Evolutionary conservation across 2,888 invertebrate genomes (phyloP).

Genomic region (Ypsolopha scabrella): DNA sequence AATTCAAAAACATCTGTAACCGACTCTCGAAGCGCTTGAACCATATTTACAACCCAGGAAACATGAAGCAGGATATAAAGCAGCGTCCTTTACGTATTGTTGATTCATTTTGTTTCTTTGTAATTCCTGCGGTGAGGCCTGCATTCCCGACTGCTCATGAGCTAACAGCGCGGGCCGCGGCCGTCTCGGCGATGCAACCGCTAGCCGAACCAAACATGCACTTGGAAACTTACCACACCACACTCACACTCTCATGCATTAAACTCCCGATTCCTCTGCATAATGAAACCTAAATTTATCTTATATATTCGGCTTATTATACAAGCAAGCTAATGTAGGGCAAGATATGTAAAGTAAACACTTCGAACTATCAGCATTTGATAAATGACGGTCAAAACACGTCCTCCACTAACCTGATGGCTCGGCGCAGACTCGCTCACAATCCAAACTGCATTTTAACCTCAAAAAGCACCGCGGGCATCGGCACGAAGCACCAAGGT

Average conservation of each 20-base stretch:
- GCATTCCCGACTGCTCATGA: conserved; percentile 38
- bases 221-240: no score
- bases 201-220: background rate
- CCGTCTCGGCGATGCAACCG: background rate
- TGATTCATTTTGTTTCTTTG: conserved; percentile 50
- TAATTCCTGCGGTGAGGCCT: conserved; percentile 33
- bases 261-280: no score
- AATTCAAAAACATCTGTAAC: background rate
- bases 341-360: conserved; percentile 44
- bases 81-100: conserved; percentile 40
- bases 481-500: conserved; percentile 61
- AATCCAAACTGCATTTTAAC: conserved; percentile 68
- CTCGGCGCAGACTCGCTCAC: conserved; percentile 60
- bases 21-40: background rate
- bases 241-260: no score
- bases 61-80: conserved; percentile 32
- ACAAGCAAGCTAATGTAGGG: conserved; percentile 33
- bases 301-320: no score
- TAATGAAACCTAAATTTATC: no score
- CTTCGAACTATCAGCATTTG: conserved; percentile 34
- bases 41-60: background rate
- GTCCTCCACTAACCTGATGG: conserved; percentile 59
- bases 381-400: conserved; percentile 35
- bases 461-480: conserved; percentile 63
- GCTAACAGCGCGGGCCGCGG: conserved; percentile 10